Evolutionary conservation across 1,140 invertebrate genomes (phyloP).

Genomic region (Trachymyrmex cornetzi): DNA sequence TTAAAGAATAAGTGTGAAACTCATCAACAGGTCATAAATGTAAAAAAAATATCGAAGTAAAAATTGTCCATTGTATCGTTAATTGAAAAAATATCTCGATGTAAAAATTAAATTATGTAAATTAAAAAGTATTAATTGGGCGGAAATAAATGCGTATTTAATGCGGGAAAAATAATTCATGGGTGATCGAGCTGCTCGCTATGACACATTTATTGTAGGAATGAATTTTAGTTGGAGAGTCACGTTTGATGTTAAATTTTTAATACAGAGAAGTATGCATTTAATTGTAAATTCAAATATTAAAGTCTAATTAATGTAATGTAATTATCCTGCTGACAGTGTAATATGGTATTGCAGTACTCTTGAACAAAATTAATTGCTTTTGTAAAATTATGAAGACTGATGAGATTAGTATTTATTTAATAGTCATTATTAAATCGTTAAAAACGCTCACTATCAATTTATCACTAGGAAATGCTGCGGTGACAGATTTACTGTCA

Average conservation of each 20-base stretch:
- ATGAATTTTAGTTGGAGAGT: neutral
- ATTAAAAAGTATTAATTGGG: neutral
- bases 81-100: too few species aligned
- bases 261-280: neutral
- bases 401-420: conserved; percentile 22
- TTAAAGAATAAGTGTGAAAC: too few species aligned
- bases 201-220: neutral
- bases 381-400: conserved; percentile 21
- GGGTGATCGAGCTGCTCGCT: neutral
- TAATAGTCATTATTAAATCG: conserved; percentile 4
- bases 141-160: neutral
- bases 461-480: conserved; percentile 11
- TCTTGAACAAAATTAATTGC: conserved; percentile 22
- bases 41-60: too few species aligned
- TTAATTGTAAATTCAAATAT: conserved; percentile 12
- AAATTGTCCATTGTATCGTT: too few species aligned
- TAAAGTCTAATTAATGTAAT: neutral
- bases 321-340: neutral
- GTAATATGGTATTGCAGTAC: neutral
- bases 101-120: too few species aligned
- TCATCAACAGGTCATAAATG: too few species aligned
- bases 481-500: conserved; percentile 17
- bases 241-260: neutral
- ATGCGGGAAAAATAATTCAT: neutral
- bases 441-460: conserved; percentile 6